Percentiles rank a stretch among this genome's conserved stretches.
Conservation (phyloP, 2,113 vertebrate species). For the Ranitomeya imitator region DNA sequence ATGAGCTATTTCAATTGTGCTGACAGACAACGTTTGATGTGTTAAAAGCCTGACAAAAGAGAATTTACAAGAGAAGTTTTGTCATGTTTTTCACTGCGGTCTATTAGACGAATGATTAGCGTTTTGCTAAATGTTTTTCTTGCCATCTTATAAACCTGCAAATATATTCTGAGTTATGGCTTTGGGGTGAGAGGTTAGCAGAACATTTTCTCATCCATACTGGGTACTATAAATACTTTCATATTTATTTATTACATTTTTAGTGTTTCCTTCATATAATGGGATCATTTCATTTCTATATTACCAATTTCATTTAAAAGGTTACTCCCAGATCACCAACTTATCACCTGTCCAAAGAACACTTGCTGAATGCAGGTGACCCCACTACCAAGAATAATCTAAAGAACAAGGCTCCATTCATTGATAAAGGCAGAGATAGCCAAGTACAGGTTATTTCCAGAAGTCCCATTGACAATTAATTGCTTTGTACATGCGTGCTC, state of each 20-base stretch:
- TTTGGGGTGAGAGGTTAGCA: neutral
- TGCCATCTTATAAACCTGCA: constrained; percentile 21
- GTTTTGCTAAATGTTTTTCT: constrained; percentile 52
- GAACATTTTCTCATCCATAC: neutral
- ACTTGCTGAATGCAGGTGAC: too few relatives aligned
- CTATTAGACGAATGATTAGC: constrained; percentile 31
- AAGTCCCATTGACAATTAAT: too few relatives aligned
- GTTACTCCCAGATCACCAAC: neutral
- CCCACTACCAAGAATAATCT: too few relatives aligned
- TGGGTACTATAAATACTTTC: neutral
- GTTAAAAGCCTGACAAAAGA: constrained; percentile 58
- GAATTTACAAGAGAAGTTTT: constrained; percentile 44
- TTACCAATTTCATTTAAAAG: neutral
- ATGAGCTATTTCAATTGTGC: constrained; percentile 55
- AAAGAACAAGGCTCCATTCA: too few relatives aligned
- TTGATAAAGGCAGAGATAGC: too few relatives aligned
- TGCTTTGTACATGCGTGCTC: too few relatives aligned
- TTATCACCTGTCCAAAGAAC: too few relatives aligned
- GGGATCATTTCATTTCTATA: neutral
- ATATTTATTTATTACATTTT: neutral
- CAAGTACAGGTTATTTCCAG: too few relatives aligned
- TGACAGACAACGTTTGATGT: constrained; percentile 54
- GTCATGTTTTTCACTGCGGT: constrained; percentile 30
- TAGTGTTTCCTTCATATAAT: neutral
- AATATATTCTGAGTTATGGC: neutral